These are phyloP conservation scores for Hyperopisus bebe DNA, from an alignment of 2,113 vertebrate species.

Conservation along the genomic window DNA sequence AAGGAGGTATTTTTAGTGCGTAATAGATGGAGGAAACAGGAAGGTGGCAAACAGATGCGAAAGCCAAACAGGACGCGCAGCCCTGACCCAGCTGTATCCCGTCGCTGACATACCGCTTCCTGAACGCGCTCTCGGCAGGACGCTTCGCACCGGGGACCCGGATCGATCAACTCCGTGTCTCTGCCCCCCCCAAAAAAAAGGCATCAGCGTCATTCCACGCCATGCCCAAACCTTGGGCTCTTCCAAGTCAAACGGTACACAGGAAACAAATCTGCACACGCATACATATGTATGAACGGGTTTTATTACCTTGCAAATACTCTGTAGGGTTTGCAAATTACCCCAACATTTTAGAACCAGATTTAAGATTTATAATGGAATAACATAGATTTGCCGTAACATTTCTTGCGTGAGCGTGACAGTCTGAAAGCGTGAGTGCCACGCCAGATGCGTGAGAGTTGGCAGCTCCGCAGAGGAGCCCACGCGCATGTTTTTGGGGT, in stretches of 20 bases:
- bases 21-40: slow-evolving; percentile 10
- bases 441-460: not conserved
- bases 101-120: not conserved
- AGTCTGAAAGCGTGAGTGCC: no score
- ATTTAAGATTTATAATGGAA: not conserved
- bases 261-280: not conserved
- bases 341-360: not conserved
- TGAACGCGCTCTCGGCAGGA: not conserved
- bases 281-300: not conserved
- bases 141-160: not conserved
- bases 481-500: not conserved
- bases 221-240: not conserved
- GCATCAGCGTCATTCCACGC: not conserved
- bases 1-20: slow-evolving; percentile 3
- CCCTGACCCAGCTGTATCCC: not conserved
- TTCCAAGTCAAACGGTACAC: not conserved
- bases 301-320: not conserved
- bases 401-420: not conserved
- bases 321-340: not conserved
- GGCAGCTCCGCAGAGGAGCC: not conserved
- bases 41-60: not conserved
- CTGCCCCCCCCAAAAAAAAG: not conserved
- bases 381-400: not conserved
- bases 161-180: not conserved
- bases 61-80: slow-evolving; percentile 8